Evolutionary conservation across 2,797 vertebrate genomes (phyloP).

Genomic region (Falco naumanni): DNA sequence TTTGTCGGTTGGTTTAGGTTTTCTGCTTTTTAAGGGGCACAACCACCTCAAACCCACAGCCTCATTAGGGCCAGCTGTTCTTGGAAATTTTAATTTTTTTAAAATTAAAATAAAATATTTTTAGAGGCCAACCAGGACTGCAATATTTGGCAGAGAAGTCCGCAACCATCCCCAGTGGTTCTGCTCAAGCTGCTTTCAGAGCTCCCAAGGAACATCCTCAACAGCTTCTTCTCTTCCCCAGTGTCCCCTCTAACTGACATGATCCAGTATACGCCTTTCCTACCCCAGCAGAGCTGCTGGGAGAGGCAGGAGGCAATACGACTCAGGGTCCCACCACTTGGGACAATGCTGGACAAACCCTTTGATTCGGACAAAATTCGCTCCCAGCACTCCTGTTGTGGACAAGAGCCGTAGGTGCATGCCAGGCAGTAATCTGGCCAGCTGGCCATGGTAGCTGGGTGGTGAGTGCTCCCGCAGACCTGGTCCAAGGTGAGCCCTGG

Average conservation of each 20-base stretch:
- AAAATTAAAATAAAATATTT: too few species aligned
- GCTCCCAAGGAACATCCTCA: neutral
- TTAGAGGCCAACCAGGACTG: neutral
- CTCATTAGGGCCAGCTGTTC: neutral
- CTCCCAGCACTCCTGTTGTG: too few species aligned
- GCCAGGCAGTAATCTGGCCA: neutral
- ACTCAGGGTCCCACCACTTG: too few species aligned
- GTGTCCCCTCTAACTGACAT: fast-evolving
- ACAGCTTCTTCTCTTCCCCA: neutral
- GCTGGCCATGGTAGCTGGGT: too few species aligned
- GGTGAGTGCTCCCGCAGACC: too few species aligned
- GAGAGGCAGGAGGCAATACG: neutral
- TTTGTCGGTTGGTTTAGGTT: neutral
- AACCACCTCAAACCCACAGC: neutral
- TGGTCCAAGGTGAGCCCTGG: neutral
- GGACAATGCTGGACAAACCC: neutral
- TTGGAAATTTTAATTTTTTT: neutral
- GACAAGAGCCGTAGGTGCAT: neutral
- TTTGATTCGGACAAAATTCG: too few species aligned
- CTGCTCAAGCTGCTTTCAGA: neutral
- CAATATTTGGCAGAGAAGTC: neutral
- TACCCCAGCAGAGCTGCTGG: neutral
- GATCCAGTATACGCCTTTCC: too few species aligned
- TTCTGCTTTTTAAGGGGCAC: neutral
- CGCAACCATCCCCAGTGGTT: neutral